Evolutionary conservation across 2,113 vertebrate genomes (phyloP).

Genomic region (Toxostoma redivivum): DNA sequence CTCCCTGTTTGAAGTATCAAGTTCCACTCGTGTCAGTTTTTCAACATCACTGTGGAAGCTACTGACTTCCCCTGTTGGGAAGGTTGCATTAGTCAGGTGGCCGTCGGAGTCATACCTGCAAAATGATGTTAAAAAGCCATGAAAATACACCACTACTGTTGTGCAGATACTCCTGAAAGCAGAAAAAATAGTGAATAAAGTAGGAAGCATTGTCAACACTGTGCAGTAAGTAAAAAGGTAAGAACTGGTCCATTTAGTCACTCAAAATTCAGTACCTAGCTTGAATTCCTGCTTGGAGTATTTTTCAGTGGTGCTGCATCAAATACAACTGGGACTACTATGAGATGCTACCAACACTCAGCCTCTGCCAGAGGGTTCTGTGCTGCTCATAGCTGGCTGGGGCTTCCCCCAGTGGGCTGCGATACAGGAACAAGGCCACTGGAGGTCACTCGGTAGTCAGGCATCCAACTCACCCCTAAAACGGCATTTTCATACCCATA

Average conservation of each 20-base stretch:
- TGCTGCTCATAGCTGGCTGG: background rate
- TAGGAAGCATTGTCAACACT: background rate
- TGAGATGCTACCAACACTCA: background rate
- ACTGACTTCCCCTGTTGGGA: constrained; percentile 91
- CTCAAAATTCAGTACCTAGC: background rate
- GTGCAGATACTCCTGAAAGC: background rate
- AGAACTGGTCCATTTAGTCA: background rate
- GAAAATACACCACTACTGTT: background rate
- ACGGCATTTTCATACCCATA: background rate
- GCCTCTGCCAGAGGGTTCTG: background rate
- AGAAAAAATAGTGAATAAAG: background rate
- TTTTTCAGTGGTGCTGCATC: background rate
- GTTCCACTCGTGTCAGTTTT: constrained; percentile 87
- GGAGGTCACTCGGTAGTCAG: constrained; percentile 68
- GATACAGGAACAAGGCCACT: background rate
- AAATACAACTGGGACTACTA: background rate
- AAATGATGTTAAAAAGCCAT: background rate
- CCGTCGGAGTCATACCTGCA: constrained; percentile 89
- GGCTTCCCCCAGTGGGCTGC: background rate
- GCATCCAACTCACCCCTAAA: background rate
- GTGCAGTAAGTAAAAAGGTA: background rate
- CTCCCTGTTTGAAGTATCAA: constrained; percentile 87
- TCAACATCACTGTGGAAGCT: constrained; percentile 91
- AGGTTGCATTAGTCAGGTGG: constrained; percentile 90
- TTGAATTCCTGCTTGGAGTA: background rate